phyloP scores from a whole-genome alignment of 2,888 invertebrate species.

The Meteorus cinctellus region DNA sequence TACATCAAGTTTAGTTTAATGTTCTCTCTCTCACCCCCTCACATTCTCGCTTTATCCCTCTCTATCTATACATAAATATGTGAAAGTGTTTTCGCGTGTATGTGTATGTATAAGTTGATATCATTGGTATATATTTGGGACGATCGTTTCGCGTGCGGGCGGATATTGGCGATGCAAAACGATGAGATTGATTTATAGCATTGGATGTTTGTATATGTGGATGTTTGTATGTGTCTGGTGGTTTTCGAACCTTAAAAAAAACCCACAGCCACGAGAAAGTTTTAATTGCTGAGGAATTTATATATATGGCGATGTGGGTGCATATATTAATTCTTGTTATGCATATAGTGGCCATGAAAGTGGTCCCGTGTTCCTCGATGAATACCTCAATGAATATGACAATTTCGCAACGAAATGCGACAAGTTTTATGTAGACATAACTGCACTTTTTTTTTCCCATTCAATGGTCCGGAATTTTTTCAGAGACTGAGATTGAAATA shows the following conservation, averaged over 20 bases:
- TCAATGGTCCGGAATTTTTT: background rate
- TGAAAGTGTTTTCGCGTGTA: background rate
- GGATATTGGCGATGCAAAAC: constrained; percentile 44
- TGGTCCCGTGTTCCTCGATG: constrained; percentile 24
- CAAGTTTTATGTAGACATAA: background rate
- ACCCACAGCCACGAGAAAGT: constrained; percentile 57
- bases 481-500: background rate
- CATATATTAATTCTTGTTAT: constrained; percentile 17
- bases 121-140: constrained; percentile 31
- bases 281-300: constrained; percentile 61
- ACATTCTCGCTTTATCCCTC: background rate
- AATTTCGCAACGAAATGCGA: background rate
- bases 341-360: constrained; percentile 1
- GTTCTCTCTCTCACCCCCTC: background rate
- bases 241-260: constrained; percentile 53
- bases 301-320: background rate
- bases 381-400: constrained; percentile 10
- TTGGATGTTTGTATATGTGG: background rate
- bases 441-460: background rate
- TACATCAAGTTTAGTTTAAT: constrained; percentile 33
- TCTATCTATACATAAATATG: background rate
- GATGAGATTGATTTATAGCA: constrained; percentile 52
- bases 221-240: background rate
- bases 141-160: constrained; percentile 44
- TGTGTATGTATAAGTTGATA: constrained; percentile 15